Evolutionary conservation across 2,113 vertebrate genomes (phyloP).

Genomic region (Odontophorus gujanensis): DNA sequence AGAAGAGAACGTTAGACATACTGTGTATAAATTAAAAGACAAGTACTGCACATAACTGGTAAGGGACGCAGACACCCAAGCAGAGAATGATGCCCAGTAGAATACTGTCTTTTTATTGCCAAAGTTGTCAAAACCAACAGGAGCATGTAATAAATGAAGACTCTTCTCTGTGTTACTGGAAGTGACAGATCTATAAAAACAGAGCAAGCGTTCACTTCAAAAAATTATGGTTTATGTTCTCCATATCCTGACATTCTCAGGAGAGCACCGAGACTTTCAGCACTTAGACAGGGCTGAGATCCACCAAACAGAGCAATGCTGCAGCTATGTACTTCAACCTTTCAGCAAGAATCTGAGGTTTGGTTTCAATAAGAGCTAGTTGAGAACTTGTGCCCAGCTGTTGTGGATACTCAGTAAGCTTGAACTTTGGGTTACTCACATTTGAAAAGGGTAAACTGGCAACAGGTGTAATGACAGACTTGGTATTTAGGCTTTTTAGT

Average conservation of each 20-base stretch:
- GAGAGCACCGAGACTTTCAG: too few relatives aligned
- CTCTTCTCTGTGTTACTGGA: background rate
- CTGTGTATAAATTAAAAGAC: background rate
- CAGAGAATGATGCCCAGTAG: background rate
- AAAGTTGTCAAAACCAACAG: background rate
- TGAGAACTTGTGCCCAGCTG: background rate
- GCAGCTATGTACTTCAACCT: background rate
- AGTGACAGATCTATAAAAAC: background rate
- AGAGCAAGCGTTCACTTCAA: background rate
- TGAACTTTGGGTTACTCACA: background rate
- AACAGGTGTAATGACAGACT: background rate
- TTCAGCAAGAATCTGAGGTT: background rate
- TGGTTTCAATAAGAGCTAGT: background rate
- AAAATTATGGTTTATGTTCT: background rate
- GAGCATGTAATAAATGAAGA: background rate
- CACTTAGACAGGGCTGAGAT: accelerated
- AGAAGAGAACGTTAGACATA: background rate
- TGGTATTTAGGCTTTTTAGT: background rate
- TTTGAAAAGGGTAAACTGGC: background rate
- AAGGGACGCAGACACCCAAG: background rate
- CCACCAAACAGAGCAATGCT: background rate
- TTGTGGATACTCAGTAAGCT: background rate
- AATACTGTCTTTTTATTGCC: background rate
- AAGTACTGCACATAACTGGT: background rate
- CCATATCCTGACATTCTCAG: background rate